A percentile compares a stretch with the other conserved stretches of the same genome.
Evolutionary conservation across 1,140 invertebrate genomes (phyloP).

Genomic region (Papilio polyxenes): DNA sequence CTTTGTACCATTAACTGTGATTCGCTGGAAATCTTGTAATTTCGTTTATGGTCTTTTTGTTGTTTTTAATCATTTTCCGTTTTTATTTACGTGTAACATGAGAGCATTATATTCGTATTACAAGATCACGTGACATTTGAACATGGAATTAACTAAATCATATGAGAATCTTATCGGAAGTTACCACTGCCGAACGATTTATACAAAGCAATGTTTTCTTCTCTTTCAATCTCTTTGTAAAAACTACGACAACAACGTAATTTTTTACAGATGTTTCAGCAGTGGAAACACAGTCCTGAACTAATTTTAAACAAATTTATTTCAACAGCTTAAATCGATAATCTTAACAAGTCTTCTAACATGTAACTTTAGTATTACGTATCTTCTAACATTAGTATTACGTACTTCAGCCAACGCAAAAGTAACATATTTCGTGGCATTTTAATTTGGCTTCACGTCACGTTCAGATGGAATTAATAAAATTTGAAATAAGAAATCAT

Average conservation of each 20-base stretch:
- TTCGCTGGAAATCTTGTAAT: constrained; percentile 18
- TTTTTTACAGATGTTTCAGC: no score
- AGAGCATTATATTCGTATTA: neutral
- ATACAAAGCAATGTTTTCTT: no score
- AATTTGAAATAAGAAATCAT: neutral
- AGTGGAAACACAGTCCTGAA: no score
- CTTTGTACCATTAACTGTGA: constrained; percentile 20
- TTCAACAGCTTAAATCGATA: neutral
- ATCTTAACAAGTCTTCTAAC: neutral
- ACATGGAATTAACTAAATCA: neutral
- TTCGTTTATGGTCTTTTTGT: constrained; percentile 5
- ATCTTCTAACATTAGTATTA: neutral
- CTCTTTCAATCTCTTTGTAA: no score
- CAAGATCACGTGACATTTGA: neutral
- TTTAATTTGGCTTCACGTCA: neutral
- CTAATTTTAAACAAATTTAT: no score
- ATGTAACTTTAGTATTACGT: neutral
- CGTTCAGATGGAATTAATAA: neutral
- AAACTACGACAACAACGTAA: no score
- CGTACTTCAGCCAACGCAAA: neutral
- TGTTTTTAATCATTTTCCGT: neutral
- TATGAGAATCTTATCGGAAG: no score
- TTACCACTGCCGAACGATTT: no score
- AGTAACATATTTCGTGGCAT: neutral
- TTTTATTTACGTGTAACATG: neutral